Evolutionary conservation across 2,888 invertebrate species (phyloP).

Genomic region (Drosophila limbata): DNA sequence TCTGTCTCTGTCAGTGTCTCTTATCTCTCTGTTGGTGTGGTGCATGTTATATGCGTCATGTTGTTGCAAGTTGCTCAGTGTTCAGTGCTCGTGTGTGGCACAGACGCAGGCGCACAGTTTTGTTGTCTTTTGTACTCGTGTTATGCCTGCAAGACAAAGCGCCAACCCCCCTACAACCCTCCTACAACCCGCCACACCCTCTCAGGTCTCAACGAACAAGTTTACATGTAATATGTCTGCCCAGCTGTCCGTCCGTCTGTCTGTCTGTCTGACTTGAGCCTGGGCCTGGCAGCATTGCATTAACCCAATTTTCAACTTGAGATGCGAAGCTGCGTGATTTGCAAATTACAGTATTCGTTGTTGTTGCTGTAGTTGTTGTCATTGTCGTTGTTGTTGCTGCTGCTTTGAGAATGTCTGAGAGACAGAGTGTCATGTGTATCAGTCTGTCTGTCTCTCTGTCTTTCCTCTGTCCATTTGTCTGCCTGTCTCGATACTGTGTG

Average conservation of each 20-base stretch:
- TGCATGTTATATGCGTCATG: conserved; percentile 67
- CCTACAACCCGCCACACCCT: conserved; percentile 1
- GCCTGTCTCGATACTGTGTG: conserved; percentile 32
- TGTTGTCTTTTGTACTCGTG: conserved; percentile 73
- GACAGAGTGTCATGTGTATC: conserved; percentile 49
- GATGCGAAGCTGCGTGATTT: conserved; percentile 81
- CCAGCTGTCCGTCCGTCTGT: conserved; percentile 39
- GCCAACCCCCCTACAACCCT: conserved; percentile 30
- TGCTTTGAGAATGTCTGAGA: conserved; percentile 18
- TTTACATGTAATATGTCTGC: conserved; percentile 71
- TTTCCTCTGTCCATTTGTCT: conserved; percentile 1
- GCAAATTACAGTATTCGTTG: conserved; percentile 64
- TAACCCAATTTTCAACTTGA: conserved; percentile 79
- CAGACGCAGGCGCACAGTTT: conserved; percentile 59
- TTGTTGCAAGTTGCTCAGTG: conserved; percentile 46
- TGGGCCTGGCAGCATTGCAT: conserved; percentile 69
- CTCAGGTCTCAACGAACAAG: conserved; percentile 47
- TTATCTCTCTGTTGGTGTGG: conserved; percentile 19
- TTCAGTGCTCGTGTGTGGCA: conserved; percentile 59
- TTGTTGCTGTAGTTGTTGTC: conserved; percentile 20
- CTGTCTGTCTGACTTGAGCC: conserved; percentile 15
- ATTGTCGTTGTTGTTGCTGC: conserved; percentile 27
- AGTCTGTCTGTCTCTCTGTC: conserved; percentile 10
- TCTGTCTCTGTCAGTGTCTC: neutral
- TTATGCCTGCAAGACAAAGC: conserved; percentile 72